Evolutionary conservation across 2,113 vertebrate genomes (phyloP).

Genomic region (Corythaixoides concolor): DNA sequence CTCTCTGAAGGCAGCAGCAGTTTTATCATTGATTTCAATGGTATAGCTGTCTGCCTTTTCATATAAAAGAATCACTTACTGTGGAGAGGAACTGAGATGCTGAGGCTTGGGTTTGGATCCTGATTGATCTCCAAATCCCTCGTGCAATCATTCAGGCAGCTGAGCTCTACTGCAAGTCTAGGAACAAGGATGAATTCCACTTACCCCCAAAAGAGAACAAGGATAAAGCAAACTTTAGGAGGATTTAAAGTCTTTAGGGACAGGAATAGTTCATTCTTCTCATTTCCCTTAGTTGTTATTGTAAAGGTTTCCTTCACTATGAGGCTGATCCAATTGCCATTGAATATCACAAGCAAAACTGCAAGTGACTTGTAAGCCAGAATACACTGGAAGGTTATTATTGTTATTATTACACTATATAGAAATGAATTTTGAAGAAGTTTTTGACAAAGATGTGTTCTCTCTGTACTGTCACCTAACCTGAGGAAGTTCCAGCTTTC

Average conservation of each 20-base stretch:
- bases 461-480: background rate
- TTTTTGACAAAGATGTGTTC: background rate
- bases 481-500: background rate
- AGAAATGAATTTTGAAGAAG: background rate
- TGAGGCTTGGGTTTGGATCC: background rate
- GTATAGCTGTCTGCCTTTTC: background rate
- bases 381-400: background rate
- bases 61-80: background rate
- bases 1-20: background rate
- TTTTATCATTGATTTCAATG: background rate
- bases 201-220: background rate
- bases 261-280: background rate
- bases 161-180: background rate
- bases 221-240: slow-evolving; percentile 14
- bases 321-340: background rate
- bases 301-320: background rate
- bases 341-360: background rate
- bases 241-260: slow-evolving; percentile 35
- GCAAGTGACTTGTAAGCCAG: background rate
- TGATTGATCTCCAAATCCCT: slow-evolving; percentile 36
- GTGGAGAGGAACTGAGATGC: background rate
- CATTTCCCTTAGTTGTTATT: background rate
- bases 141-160: background rate
- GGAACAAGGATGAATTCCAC: background rate
- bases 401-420: background rate